phyloP scores from a whole-genome alignment of 53 echinoderm and acorn worm species.

The Temnopleurus reevesii region DNA sequence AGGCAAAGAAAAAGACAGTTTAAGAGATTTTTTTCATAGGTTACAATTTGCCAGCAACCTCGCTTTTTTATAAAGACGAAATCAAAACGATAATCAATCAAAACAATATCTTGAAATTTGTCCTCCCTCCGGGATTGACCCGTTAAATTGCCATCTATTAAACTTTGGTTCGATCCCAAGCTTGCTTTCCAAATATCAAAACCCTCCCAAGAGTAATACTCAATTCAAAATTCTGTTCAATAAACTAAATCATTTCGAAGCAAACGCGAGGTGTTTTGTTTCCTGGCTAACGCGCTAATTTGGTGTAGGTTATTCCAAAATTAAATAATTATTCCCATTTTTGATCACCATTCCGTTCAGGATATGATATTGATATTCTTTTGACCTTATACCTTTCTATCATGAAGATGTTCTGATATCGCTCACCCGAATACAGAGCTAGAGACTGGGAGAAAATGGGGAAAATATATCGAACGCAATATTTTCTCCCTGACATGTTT shows the following conservation, averaged over 20 bases:
- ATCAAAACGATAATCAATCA: slow-evolving; percentile 29
- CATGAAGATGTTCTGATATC: not conserved
- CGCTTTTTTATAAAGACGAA: not conserved
- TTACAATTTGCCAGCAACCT: not conserved
- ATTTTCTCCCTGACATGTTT: not conserved
- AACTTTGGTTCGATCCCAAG: not conserved
- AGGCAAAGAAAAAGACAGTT: not conserved
- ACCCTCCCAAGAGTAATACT: slow-evolving; percentile 18
- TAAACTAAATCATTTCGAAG: slow-evolving; percentile 25
- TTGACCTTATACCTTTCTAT: slow-evolving; percentile 16
- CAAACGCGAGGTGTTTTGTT: not conserved
- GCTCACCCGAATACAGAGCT: not conserved
- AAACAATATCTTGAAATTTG: not conserved
- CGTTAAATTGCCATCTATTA: slow-evolving; percentile 4
- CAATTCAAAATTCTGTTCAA: slow-evolving; percentile 32
- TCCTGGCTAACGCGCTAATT: not conserved
- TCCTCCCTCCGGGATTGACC: not conserved
- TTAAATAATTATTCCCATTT: slow-evolving; percentile 38
- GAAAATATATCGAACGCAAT: not conserved
- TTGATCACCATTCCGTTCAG: slow-evolving; percentile 13
- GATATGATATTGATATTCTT: not conserved
- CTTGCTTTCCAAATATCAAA: slow-evolving; percentile 8
- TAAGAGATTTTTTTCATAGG: not conserved
- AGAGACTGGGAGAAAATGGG: not conserved
- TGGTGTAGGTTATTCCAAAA: slow-evolving; percentile 45